Percentiles rank a stretch among this genome's conserved stretches.
These are phyloP conservation scores for Achroia grisella DNA, from an alignment of 1,140 invertebrate species.

Conservation along the genomic window DNA sequence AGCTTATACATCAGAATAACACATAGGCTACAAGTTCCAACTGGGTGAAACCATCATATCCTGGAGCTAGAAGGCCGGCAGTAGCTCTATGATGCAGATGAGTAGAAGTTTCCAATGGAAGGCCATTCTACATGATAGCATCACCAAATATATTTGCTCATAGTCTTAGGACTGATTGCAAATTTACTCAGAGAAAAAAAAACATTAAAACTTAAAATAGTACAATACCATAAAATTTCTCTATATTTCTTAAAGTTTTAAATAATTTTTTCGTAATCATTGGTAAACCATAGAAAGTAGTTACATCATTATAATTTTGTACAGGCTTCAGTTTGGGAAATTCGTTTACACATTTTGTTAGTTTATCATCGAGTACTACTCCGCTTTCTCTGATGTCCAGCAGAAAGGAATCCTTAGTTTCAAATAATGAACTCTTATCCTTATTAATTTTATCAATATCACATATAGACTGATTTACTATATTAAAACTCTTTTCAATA, in stretches of 20 bases:
- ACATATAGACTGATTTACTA: constrained; percentile 46
- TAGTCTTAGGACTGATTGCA: no score
- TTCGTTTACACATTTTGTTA: constrained; percentile 10
- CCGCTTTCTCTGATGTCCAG: constrained; percentile 46
- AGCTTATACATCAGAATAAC: no score
- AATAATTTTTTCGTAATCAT: constrained; percentile 45
- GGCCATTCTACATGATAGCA: no score
- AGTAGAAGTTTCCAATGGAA: no score
- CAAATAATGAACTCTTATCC: constrained; percentile 32
- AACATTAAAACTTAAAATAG: not conserved
- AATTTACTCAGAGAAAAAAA: no score
- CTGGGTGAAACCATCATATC: no score
- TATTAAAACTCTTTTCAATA: constrained; percentile 41
- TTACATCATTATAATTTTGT: constrained; percentile 6
- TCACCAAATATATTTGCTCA: no score
- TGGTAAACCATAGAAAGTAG: constrained; percentile 55
- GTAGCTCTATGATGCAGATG: no score
- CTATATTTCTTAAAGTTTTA: constrained; percentile 58
- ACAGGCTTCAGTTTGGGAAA: constrained; percentile 15
- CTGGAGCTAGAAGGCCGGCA: no score
- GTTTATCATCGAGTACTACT: constrained; percentile 19
- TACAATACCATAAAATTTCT: constrained; percentile 62
- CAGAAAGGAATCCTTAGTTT: constrained; percentile 54
- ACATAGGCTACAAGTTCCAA: no score
- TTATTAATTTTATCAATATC: constrained; percentile 19